phyloP scores from a whole-genome alignment of 2,888 invertebrate species.

The Serrognathus titanus region DNA sequence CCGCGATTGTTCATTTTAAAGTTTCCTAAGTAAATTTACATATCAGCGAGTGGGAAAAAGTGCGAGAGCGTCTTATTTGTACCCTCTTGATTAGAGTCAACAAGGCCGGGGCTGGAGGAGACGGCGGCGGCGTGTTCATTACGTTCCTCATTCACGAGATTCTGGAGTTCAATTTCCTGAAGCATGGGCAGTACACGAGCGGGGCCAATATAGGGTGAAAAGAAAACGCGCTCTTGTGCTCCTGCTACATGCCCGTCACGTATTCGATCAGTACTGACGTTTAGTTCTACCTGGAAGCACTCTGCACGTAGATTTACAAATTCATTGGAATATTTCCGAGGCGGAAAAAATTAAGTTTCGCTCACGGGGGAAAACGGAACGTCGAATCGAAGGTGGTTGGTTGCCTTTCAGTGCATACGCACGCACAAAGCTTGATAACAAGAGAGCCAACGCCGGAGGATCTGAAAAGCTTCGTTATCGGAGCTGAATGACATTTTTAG shows the following conservation, averaged over 20 bases:
- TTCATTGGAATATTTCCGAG: too few relatives aligned
- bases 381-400: background rate
- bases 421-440: constrained; percentile 24
- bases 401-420: constrained; percentile 26
- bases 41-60: constrained; percentile 20
- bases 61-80: constrained; percentile 30
- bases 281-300: constrained; percentile 5
- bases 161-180: constrained; percentile 40
- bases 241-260: constrained; percentile 24
- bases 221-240: background rate
- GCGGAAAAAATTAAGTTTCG: too few relatives aligned
- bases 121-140: constrained; percentile 33
- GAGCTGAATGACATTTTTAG: constrained; percentile 43
- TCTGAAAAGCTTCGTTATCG: constrained; percentile 44
- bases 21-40: constrained; percentile 27
- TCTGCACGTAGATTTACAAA: background rate
- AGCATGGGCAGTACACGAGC: constrained; percentile 27
- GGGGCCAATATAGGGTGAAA: constrained; percentile 12
- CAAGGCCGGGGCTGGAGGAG: constrained; percentile 20
- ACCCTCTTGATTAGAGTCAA: constrained; percentile 35
- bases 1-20: constrained; percentile 25
- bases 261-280: constrained; percentile 23
- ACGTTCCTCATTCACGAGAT: constrained; percentile 34
- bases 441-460: background rate
- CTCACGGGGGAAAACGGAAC: too few relatives aligned